Base-by-base conservation (phyloP, 2,888 invertebrate species). In the Dugesia japonica region DNA sequence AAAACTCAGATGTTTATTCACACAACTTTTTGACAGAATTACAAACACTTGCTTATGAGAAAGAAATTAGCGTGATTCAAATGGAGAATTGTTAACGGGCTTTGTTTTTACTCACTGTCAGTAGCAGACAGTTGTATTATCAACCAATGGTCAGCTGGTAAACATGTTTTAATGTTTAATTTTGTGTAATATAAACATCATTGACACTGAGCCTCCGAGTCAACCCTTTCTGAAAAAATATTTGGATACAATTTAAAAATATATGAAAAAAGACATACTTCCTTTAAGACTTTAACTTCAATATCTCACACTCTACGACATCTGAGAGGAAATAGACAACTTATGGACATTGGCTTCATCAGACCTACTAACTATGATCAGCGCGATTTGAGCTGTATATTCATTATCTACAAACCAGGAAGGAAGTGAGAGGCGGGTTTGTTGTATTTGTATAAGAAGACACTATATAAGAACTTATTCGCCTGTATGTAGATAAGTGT, bases 1-100 rank as follows among this genome's bases (percentile, higher is more conserved):
- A 56, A 56, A 56, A 56, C 56, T 56, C 56, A 56, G 56, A 56
- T 56, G 56, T 56, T 56, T 56, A 56, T 56, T 56, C 56, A 56
- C 56, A 56, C 56, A 56, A 56, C 38, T 56, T 56, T 56, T 56
- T 56, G 56, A 56, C 56, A 56, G 56, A 56, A 56, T n/a, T 56
- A n/a, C 56, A 56, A 56, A 56, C 56, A 56, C 56, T 56, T 56
- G 56, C 9, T 56, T 56, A 56, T 56, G 56, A 56, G 56, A 56
- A 56, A 56, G 56, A 56, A 56, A 56, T 56, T 56, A 56, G 56
- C 56, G 56, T 56, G 56, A 56, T 56, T 56, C 56, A n/a, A 56
- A 56, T 56, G 56, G 56, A n/a, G 56, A 56, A 56, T 56, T n/a
- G 56, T 9, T 31, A 56, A 56, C 56, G 56, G 56, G 23, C 56